phyloP scores from a whole-genome alignment of 1,140 invertebrate species.

The Fopius arisanus region DNA sequence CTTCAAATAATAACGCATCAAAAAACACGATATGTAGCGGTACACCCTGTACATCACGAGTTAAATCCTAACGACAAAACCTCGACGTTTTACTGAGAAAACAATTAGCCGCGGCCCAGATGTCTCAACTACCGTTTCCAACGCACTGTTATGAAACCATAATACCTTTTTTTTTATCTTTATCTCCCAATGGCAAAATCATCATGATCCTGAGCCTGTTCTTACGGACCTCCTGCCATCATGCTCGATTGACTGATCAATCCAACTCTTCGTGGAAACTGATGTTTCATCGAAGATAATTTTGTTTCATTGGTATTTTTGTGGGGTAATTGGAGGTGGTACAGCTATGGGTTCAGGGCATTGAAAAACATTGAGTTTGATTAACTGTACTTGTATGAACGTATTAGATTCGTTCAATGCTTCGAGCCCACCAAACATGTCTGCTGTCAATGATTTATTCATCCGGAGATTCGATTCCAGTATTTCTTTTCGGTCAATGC shows the following conservation, averaged over 20 bases:
- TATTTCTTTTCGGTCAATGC: not conserved
- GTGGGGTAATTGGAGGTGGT: not conserved
- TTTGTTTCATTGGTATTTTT: not conserved
- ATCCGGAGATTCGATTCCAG: not conserved
- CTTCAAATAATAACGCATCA: not conserved
- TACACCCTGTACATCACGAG: not conserved
- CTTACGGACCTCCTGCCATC: not conserved
- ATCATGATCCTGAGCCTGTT: conserved; percentile 9
- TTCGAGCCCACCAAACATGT: not conserved
- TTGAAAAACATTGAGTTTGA: not conserved
- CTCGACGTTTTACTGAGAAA: conserved; percentile 9
- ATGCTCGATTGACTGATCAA: not conserved
- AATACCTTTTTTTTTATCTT: not conserved
- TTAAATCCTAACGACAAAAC: conserved; percentile 3
- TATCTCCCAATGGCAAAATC: not conserved
- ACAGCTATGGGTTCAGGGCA: not conserved
- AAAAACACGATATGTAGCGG: conserved; percentile 1
- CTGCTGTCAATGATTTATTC: not conserved
- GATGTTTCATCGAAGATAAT: not conserved
- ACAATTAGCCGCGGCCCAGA: conserved; percentile 16
- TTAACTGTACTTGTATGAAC: no score
- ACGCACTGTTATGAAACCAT: conserved; percentile 16
- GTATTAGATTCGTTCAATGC: not conserved
- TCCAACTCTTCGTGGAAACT: not conserved
- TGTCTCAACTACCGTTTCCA: conserved; percentile 9